phyloP scores from a whole-genome alignment of 2,797 vertebrate species.

The Clarias laeviceps region DNA sequence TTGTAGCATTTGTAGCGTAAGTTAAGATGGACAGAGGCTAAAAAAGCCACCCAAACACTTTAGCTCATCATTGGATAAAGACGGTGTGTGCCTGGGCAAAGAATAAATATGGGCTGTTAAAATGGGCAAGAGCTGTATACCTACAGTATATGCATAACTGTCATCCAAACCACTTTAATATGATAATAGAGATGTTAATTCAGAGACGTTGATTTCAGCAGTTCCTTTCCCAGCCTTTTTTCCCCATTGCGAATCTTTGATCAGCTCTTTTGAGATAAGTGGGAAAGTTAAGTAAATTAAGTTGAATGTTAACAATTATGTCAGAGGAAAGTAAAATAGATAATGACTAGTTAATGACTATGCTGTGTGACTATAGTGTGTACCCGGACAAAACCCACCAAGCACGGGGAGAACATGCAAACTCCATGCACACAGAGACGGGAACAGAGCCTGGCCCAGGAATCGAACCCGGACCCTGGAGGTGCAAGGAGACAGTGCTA shows the following conservation, averaged over 20 bases:
- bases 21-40: conserved; percentile 29
- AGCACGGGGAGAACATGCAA: too few species aligned
- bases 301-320: conserved; percentile 76
- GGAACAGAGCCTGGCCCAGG: too few species aligned
- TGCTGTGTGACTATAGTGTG: too few species aligned
- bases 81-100: conserved; percentile 61
- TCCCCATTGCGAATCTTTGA: conserved; percentile 76
- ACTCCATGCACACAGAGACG: too few species aligned
- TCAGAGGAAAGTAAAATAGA: conserved; percentile 74
- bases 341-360: background rate
- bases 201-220: conserved; percentile 79
- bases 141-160: background rate
- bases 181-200: conserved; percentile 80
- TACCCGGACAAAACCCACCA: too few species aligned
- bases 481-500: too few species aligned
- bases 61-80: conserved; percentile 80
- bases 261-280: conserved; percentile 80
- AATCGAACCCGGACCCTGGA: too few species aligned
- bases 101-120: conserved; percentile 69
- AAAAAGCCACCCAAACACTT: conserved; percentile 71
- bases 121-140: conserved; percentile 21
- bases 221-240: conserved; percentile 72
- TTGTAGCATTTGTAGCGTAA: conserved; percentile 29
- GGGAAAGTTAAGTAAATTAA: conserved; percentile 72
- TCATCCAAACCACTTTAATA: background rate